Evolutionary conservation across 2,888 invertebrate genomes (phyloP), one percentile per base, ranked within the genome.

Genomic region (Sinodicranocentrus sp.): DNA sequence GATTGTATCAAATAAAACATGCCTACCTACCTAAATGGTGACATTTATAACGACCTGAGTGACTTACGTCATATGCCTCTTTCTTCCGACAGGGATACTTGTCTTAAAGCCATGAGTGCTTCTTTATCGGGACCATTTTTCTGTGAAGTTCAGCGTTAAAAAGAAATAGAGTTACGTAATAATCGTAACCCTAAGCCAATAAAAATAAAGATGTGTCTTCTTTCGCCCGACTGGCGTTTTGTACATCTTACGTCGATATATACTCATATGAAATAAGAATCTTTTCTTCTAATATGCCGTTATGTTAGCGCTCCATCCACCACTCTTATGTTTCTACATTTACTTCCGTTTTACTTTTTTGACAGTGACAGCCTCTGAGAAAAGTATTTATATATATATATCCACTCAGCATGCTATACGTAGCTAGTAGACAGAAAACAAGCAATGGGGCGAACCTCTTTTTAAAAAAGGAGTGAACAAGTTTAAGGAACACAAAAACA

Each of bases 171-270:
- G 61, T 72, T 72, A 21, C 25, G 61, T 26, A 59, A 72, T 59
- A 59, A 72, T 72, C 72, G 59, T 72, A 59, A 72, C 61, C 39
- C 44, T 43, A 57, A 54, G 57, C 71, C 71, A 71, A 57, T 71
- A 71, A 71, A 71, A 71, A 54, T 65, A 65, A 65, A 65, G 65
- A 65, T 65, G 65, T 57, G 71, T 71, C 44, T 57, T 71, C 39
- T 61, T 28, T 33, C 44, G 52, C 52, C 8, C 17, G 19, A 19
- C n/a, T n/a, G n/a, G n/a, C n/a, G n/a, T n/a, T n/a, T n/a, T n/a
- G n/a, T n/a, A n/a, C n/a, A n/a, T n/a, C n/a, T n/a, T n/a, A n/a
- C n/a, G n/a, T n/a, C n/a, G n/a, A n/a, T n/a, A n/a, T n/a, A n/a
- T n/a, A n/a, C n/a, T n/a, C n/a, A n/a, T n/a, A n/a, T n/a, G n/a